Evolutionary conservation across 2,797 vertebrate species (phyloP).

Genomic region (Onychomys torridus): DNA sequence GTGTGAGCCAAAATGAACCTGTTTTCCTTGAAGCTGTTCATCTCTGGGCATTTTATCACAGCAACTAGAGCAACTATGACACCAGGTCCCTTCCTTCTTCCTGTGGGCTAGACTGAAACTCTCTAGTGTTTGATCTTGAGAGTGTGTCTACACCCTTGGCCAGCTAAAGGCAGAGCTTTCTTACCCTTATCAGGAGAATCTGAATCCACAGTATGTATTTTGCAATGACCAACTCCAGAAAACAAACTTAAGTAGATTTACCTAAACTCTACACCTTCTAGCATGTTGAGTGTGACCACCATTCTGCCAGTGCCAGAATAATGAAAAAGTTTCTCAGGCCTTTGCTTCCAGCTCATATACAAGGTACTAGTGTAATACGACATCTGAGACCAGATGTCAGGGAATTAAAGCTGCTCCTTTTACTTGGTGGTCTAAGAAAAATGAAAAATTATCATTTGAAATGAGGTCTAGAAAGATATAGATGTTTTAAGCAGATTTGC

Average conservation of each 20-base stretch:
- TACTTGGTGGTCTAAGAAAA: constrained; percentile 50
- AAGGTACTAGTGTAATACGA: neutral
- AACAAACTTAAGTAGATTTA: neutral
- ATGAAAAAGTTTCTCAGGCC: neutral
- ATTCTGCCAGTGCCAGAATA: neutral
- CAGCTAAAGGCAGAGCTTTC: neutral
- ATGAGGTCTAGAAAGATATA: constrained; percentile 66
- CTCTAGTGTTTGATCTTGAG: neutral
- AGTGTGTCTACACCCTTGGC: accelerated
- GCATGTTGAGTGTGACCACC: neutral
- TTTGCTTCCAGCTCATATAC: neutral
- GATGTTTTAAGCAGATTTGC: constrained; percentile 72
- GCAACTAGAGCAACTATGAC: neutral
- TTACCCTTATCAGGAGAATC: neutral
- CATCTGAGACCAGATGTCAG: constrained; percentile 6
- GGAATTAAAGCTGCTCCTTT: neutral
- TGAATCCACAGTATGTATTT: neutral
- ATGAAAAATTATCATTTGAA: constrained; percentile 66
- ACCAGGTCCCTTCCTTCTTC: neutral
- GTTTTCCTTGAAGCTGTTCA: neutral
- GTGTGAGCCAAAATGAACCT: neutral
- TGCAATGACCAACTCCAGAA: neutral
- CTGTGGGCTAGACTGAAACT: neutral
- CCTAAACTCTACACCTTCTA: neutral
- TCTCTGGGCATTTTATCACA: neutral